Evolutionary conservation across 2,888 invertebrate genomes (phyloP).

Genomic region (Acheta domesticus): DNA sequence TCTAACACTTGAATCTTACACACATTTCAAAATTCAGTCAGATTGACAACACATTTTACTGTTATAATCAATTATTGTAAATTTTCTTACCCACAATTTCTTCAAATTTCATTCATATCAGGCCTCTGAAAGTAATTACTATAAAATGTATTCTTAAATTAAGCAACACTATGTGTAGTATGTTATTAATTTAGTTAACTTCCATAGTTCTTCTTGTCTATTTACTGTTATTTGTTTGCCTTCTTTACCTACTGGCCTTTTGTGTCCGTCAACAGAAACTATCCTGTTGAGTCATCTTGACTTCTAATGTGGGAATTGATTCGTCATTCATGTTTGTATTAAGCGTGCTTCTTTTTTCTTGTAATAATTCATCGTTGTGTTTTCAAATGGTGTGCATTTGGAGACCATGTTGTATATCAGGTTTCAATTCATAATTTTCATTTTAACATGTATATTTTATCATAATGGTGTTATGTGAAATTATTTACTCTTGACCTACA

Average conservation of each 20-base stretch:
- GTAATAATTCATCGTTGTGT: background rate
- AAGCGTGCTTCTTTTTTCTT: background rate
- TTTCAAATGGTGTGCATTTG: background rate
- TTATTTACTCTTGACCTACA: too few relatives aligned
- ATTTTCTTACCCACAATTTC: too few relatives aligned
- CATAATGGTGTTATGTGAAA: too few relatives aligned
- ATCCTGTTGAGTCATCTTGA: constrained; percentile 31
- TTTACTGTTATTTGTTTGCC: background rate
- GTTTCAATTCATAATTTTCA: constrained; percentile 19
- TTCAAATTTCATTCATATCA: too few relatives aligned
- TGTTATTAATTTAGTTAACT: too few relatives aligned
- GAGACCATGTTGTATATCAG: constrained; percentile 18
- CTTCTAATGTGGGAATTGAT: constrained; percentile 31
- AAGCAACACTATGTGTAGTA: too few relatives aligned
- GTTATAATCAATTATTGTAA: too few relatives aligned
- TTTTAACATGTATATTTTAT: background rate
- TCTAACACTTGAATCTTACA: too few relatives aligned
- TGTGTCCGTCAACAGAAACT: background rate
- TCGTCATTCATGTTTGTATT: constrained; percentile 25
- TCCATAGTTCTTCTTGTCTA: background rate
- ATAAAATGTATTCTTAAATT: too few relatives aligned
- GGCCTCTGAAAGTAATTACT: too few relatives aligned
- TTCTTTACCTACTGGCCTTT: background rate
- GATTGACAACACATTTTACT: too few relatives aligned
- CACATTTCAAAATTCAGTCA: too few relatives aligned